Conservation (phyloP, 2,888 invertebrate genomes). For the Synergus japonicus region DNA sequence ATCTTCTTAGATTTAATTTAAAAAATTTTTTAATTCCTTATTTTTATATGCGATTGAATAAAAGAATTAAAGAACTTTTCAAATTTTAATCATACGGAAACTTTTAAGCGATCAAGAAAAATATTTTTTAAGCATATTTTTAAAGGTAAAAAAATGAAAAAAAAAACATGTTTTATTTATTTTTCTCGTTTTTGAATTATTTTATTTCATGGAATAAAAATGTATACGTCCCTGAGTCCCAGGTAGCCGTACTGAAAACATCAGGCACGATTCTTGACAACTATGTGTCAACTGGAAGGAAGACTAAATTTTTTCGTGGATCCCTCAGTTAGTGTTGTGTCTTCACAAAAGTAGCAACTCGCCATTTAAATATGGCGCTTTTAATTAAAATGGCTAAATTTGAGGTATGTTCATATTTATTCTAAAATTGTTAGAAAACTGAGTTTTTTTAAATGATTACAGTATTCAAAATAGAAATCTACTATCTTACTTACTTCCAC, state of each 20-base stretch:
- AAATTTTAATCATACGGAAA: conserved; percentile 10
- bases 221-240: conserved; percentile 20
- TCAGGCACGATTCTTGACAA: conserved; percentile 18
- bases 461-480: background rate
- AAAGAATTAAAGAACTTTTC: background rate
- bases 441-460: background rate
- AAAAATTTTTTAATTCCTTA: background rate
- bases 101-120: background rate
- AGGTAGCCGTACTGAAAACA: conserved; percentile 33
- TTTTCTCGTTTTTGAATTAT: background rate
- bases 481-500: background rate
- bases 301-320: conserved; percentile 2
- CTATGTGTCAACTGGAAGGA: conserved; percentile 19
- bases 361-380: conserved; percentile 22
- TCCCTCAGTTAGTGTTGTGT: conserved; percentile 27
- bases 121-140: background rate
- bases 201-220: conserved; percentile 1
- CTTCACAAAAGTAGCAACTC: background rate
- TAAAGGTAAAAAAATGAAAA: background rate
- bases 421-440: background rate
- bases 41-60: background rate
- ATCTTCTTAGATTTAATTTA: too few relatives aligned
- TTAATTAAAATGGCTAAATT: conserved; percentile 32
- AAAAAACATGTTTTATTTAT: background rate
- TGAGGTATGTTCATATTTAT: conserved; percentile 27